A percentile compares a stretch with the other conserved stretches of the same genome.
Evolutionary conservation across 2,797 vertebrate species (phyloP).

Genomic region (Artibeus jamaicensis): DNA sequence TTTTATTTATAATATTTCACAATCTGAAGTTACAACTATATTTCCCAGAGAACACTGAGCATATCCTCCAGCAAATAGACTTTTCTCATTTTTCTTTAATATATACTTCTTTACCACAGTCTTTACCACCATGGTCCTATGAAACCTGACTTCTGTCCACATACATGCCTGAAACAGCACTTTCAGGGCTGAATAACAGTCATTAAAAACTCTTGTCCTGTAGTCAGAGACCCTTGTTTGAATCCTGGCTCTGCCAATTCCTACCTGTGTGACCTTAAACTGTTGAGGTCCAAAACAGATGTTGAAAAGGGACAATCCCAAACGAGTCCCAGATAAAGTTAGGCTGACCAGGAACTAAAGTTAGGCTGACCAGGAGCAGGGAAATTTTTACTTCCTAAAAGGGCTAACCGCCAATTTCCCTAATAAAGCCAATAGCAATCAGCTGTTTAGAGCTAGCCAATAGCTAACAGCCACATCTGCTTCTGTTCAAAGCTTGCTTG

Average conservation of each 20-base stretch:
- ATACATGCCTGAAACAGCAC: background rate
- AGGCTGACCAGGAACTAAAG: too few relatives aligned
- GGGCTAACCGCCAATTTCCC: too few relatives aligned
- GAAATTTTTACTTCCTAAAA: too few relatives aligned
- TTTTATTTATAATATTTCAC: conserved; percentile 17
- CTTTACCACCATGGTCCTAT: background rate
- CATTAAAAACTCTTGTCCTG: background rate
- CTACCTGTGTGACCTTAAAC: background rate
- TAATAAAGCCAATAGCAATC: too few relatives aligned
- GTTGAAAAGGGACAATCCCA: too few relatives aligned
- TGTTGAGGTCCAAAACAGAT: too few relatives aligned
- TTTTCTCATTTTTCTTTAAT: background rate
- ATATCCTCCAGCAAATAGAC: background rate
- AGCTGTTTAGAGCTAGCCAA: too few relatives aligned
- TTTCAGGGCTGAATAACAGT: background rate
- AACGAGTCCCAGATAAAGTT: too few relatives aligned
- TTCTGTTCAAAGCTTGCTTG: too few relatives aligned
- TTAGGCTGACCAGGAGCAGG: too few relatives aligned
- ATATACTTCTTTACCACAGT: background rate
- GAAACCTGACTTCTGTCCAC: background rate
- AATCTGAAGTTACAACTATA: background rate
- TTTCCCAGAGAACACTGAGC: background rate
- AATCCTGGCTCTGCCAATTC: conserved; percentile 13
- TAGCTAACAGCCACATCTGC: too few relatives aligned
- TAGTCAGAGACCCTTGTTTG: background rate